These are phyloP conservation scores for Pygocentrus nattereri DNA, from an alignment of 2,797 vertebrate species.

Conservation along the genomic window DNA sequence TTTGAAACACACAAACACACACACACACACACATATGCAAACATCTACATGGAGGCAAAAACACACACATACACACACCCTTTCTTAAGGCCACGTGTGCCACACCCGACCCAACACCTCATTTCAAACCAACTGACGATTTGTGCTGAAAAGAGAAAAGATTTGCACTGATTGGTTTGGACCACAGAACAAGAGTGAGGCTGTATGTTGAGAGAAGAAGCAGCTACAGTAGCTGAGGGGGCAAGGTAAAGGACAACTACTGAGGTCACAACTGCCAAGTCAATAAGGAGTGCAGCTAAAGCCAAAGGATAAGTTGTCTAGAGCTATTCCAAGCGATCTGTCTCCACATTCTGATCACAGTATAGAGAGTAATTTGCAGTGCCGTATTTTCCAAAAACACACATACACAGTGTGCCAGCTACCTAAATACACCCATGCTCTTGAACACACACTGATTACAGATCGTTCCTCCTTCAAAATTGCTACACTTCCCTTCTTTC, in stretches of 20 bases:
- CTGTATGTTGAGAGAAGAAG: slow-evolving; percentile 7
- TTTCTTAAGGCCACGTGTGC: slow-evolving; percentile 6
- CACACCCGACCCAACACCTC: slow-evolving; percentile 24
- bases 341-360: slow-evolving; percentile 27
- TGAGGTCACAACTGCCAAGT: background rate
- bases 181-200: background rate
- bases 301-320: background rate
- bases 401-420: slow-evolving; percentile 27
- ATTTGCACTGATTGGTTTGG: slow-evolving; percentile 7
- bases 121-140: slow-evolving; percentile 7
- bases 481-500: slow-evolving; percentile 71
- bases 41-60: no score
- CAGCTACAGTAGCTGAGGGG: background rate
- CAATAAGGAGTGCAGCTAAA: background rate
- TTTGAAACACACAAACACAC: slow-evolving; percentile 77
- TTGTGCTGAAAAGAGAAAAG: slow-evolving; percentile 24
- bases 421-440: slow-evolving; percentile 51
- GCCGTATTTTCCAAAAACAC: slow-evolving; percentile 8
- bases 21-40: slow-evolving; percentile 45
- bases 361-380: slow-evolving; percentile 12
- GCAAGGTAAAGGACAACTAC: background rate
- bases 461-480: slow-evolving; percentile 75
- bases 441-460: slow-evolving; percentile 59
- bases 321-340: background rate
- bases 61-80: slow-evolving; percentile 5